These are phyloP conservation scores for Callyntrura sp. DNA, from an alignment of 2,888 invertebrate species.

Conservation along the genomic window DNA sequence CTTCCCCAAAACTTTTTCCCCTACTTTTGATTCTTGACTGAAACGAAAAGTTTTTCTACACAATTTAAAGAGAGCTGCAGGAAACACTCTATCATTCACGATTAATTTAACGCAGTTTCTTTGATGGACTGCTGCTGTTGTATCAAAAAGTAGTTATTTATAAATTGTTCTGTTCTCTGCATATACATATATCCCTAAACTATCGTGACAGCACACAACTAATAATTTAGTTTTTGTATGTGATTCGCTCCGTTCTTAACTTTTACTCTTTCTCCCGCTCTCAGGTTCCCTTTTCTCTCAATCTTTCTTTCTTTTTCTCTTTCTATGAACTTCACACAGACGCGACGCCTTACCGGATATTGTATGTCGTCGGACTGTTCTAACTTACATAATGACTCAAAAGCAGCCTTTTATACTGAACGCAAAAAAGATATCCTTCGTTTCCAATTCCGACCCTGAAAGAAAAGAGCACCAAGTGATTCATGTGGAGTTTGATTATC, in stretches of 20 bases:
- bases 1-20: background rate
- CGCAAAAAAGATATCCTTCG: slow-evolving; percentile 81
- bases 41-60: slow-evolving; percentile 51
- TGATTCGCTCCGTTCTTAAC: background rate
- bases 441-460: slow-evolving; percentile 79
- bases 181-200: background rate
- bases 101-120: slow-evolving; percentile 49
- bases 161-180: background rate
- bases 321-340: slow-evolving; percentile 37
- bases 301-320: background rate
- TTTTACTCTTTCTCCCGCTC: background rate
- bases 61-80: slow-evolving; percentile 38
- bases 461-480: slow-evolving; percentile 81
- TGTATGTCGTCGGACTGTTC: slow-evolving; percentile 81
- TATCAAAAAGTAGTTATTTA: slow-evolving; percentile 25
- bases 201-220: background rate
- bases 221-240: background rate
- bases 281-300: background rate
- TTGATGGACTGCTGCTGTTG: slow-evolving; percentile 11
- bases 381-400: slow-evolving; percentile 82
- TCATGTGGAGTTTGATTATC: slow-evolving; percentile 82
- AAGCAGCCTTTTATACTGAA: slow-evolving; percentile 82
- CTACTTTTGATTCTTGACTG: background rate
- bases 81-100: slow-evolving; percentile 65
- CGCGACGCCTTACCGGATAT: slow-evolving; percentile 81